Evolutionary conservation across 2,888 invertebrate species (phyloP).

Genomic region (Epinotia nisella): DNA sequence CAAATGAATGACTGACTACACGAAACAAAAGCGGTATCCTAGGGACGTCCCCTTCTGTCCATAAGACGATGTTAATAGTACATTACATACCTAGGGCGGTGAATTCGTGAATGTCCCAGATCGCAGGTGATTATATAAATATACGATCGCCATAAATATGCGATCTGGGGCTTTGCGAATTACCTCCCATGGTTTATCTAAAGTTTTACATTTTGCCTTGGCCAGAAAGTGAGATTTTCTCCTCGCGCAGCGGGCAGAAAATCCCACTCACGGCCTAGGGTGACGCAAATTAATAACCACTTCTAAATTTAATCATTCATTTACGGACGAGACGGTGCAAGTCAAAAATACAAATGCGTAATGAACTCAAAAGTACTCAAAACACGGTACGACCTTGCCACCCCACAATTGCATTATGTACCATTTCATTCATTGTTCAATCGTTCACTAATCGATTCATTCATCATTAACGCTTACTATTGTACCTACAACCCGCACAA

Average conservation of each 20-base stretch:
- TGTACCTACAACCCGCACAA: slow-evolving; percentile 29
- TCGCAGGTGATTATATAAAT: too few relatives aligned
- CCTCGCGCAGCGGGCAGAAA: too few relatives aligned
- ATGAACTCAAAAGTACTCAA: slow-evolving; percentile 1
- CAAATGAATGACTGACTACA: not conserved
- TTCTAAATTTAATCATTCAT: too few relatives aligned
- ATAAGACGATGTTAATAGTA: not conserved
- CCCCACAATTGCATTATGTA: slow-evolving; percentile 13
- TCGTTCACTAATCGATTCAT: slow-evolving; percentile 60
- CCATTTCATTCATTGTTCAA: slow-evolving; percentile 54
- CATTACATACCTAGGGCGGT: too few relatives aligned
- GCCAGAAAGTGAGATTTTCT: too few relatives aligned
- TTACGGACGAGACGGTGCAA: not conserved
- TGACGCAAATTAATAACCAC: too few relatives aligned
- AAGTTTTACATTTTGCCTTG: too few relatives aligned
- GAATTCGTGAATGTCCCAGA: too few relatives aligned
- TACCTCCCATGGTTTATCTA: too few relatives aligned
- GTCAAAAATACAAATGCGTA: not conserved
- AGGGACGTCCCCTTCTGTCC: not conserved
- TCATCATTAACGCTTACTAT: slow-evolving; percentile 58
- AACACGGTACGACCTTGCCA: not conserved
- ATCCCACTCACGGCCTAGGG: too few relatives aligned
- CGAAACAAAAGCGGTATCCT: not conserved
- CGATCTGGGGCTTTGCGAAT: too few relatives aligned
- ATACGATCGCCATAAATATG: too few relatives aligned